phyloP scores from a whole-genome alignment of 2,888 invertebrate species.

The Chromoteleia sp. region DNA sequence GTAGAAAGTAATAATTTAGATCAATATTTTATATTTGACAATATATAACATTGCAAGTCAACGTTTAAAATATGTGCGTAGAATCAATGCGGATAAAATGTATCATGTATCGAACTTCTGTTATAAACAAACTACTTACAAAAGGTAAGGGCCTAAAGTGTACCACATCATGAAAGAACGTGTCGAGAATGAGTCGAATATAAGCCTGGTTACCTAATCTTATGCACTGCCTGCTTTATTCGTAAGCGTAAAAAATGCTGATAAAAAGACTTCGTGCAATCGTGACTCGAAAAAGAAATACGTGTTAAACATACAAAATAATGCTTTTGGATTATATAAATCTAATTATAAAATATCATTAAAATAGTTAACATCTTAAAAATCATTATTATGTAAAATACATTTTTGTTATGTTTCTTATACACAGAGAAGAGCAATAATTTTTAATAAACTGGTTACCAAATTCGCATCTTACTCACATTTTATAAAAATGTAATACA shows the following conservation, averaged over 20 bases:
- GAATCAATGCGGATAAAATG: conserved; percentile 2
- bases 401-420: no score
- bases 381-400: no score
- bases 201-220: conserved; percentile 49
- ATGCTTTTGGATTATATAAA: no score
- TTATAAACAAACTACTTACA: conserved; percentile 15
- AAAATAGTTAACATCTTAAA: no score
- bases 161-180: conserved; percentile 47
- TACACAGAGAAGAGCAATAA: no score
- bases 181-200: conserved; percentile 51
- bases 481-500: no score
- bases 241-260: conserved; percentile 41
- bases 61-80: not conserved
- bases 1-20: not conserved
- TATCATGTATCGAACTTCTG: conserved; percentile 2
- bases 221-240: conserved; percentile 41
- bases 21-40: no score
- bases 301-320: conserved; percentile 11
- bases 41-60: not conserved
- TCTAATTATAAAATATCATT: not conserved
- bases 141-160: conserved; percentile 50
- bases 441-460: no score
- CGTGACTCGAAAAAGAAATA: conserved; percentile 30
- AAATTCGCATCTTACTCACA: no score
- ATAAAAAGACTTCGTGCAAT: conserved; percentile 37